A percentile compares a stretch with the other conserved stretches of the same genome.
phyloP scores from a whole-genome alignment of 2,888 invertebrate genomes.

The Carpatolechia fugitivella region DNA sequence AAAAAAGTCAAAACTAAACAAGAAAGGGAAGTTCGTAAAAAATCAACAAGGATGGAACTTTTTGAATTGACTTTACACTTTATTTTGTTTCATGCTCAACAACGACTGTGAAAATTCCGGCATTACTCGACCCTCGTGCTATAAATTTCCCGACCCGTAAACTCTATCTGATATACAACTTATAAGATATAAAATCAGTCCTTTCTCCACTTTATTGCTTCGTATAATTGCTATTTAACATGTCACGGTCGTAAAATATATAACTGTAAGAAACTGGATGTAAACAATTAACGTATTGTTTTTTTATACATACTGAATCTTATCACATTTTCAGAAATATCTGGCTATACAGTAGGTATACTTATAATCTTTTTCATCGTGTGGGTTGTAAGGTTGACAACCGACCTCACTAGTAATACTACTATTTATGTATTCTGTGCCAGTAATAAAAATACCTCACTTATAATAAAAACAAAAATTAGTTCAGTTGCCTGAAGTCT shows the following conservation, averaged over 20 bases:
- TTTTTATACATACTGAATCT: not conserved
- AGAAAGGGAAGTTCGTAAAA: not conserved
- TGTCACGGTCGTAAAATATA: constrained; percentile 20
- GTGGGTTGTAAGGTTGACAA: too few relatives aligned
- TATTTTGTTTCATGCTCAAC: not conserved
- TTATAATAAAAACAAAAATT: too few relatives aligned
- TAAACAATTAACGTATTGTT: too few relatives aligned
- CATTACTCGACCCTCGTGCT: constrained; percentile 34
- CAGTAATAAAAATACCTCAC: too few relatives aligned
- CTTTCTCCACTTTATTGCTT: constrained; percentile 33
- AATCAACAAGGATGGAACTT: not conserved
- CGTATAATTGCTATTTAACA: constrained; percentile 34
- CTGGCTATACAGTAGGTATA: too few relatives aligned
- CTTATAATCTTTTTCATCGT: too few relatives aligned
- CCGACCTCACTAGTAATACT: too few relatives aligned
- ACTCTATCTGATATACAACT: constrained; percentile 40
- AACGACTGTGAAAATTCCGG: constrained; percentile 27
- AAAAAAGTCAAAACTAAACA: not conserved
- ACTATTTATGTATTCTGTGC: too few relatives aligned
- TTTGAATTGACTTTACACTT: not conserved
- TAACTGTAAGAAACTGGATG: not conserved
- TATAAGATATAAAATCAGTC: constrained; percentile 35
- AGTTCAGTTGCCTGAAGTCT: too few relatives aligned
- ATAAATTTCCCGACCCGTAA: constrained; percentile 45
- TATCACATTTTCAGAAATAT: not conserved